Percentiles rank a stretch among this genome's conserved stretches.
Conservation (phyloP, 2,113 vertebrate species). For the Bujurquina vittata region DNA sequence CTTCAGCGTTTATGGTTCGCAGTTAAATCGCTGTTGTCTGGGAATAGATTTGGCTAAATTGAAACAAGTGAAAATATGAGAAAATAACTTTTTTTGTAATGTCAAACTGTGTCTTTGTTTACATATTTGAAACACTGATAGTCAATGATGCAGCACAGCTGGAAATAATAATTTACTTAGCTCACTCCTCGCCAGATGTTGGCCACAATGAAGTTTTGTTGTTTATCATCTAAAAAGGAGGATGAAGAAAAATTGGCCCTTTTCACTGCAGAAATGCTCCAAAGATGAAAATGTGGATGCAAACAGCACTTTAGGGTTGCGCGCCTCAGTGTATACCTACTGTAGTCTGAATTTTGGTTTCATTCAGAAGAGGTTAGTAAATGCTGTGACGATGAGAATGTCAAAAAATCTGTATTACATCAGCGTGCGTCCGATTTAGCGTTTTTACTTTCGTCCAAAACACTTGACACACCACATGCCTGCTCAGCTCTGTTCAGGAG, state of each 20-base stretch:
- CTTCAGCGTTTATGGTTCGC: not conserved
- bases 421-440: not conserved
- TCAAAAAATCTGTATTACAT: not conserved
- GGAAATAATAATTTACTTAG: not conserved
- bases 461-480: not conserved
- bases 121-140: not conserved
- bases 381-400: not conserved
- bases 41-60: not conserved
- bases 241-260: not conserved
- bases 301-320: not conserved
- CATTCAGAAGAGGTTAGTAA: not conserved
- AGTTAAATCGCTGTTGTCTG: not conserved
- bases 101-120: not conserved
- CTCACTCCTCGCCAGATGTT: not conserved
- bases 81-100: not conserved
- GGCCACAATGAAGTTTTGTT: not conserved
- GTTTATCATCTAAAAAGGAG: slow-evolving; percentile 7
- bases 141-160: not conserved
- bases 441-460: not conserved
- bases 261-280: not conserved
- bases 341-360: no score
- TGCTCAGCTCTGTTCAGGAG: not conserved
- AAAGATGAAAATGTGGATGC: not conserved
- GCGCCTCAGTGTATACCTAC: not conserved
- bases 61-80: not conserved